A percentile compares a stretch with the other conserved stretches of the same genome.
These are phyloP conservation scores for Strigamia transsilvanica DNA, from an alignment of 2,888 invertebrate genomes.

Conservation along the genomic window DNA sequence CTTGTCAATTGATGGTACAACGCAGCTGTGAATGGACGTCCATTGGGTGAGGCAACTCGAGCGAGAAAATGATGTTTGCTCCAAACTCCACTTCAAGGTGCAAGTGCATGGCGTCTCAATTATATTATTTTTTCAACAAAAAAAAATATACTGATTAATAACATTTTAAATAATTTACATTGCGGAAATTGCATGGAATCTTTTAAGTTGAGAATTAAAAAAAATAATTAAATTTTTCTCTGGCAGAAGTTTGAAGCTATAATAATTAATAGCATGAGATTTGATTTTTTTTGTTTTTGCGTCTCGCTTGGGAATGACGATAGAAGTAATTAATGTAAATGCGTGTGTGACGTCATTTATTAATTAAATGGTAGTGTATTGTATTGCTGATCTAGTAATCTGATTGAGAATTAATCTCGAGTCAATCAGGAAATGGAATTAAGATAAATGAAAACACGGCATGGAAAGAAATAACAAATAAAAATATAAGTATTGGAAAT, in stretches of 20 bases:
- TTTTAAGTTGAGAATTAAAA: background rate
- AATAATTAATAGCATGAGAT: background rate
- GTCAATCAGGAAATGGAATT: slow-evolving; percentile 17
- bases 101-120: slow-evolving; percentile 44
- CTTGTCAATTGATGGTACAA: slow-evolving; percentile 48
- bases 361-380: background rate
- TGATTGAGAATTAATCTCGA: slow-evolving; percentile 16
- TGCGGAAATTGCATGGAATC: background rate
- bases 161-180: background rate
- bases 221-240: background rate
- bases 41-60: slow-evolving; percentile 38
- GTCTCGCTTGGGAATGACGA: background rate
- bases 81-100: slow-evolving; percentile 36
- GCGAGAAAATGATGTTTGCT: slow-evolving; percentile 47
- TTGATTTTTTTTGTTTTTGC: background rate
- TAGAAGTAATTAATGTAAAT: slow-evolving; percentile 1
- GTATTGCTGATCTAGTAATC: background rate
- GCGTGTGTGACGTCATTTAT: background rate
- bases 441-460: background rate
- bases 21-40: slow-evolving; percentile 40
- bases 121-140: background rate
- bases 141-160: background rate
- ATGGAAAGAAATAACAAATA: background rate
- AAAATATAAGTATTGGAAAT: background rate
- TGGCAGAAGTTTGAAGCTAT: background rate